phyloP scores from a whole-genome alignment of 2,797 vertebrate genomes.

The Schizothorax lantsangensis region DNA sequence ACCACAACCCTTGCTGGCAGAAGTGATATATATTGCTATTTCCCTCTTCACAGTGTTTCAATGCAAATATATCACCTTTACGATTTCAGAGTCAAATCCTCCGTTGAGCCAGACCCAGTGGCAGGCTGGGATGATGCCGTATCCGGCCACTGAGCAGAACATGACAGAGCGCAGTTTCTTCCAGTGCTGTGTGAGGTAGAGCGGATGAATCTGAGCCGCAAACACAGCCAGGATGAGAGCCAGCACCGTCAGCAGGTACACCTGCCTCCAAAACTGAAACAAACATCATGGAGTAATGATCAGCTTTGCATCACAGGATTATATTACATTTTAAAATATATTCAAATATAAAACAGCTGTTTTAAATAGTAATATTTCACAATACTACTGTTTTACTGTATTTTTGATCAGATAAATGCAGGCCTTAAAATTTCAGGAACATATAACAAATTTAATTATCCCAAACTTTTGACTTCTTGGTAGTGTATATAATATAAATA shows the following conservation, averaged over 20 bases:
- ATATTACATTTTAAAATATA: background rate
- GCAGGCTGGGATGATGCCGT: conserved; percentile 90
- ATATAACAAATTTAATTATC: background rate
- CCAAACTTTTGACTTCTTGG: background rate
- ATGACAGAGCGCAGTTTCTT: conserved; percentile 85
- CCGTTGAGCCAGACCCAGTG: conserved; percentile 97
- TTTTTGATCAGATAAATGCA: background rate
- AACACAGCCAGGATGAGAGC: conserved; percentile 96
- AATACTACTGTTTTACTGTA: background rate
- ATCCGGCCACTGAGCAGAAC: conserved; percentile 91
- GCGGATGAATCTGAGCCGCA: conserved; percentile 94
- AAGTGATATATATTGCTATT: background rate
- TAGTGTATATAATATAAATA: background rate
- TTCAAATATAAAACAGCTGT: background rate
- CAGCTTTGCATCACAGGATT: background rate
- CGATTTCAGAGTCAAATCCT: conserved; percentile 84
- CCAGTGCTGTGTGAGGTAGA: conserved; percentile 95
- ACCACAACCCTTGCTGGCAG: background rate
- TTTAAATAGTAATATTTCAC: background rate
- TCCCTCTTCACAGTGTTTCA: background rate
- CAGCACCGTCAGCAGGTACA: conserved; percentile 92
- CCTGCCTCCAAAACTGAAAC: conserved; percentile 92
- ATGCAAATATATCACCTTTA: conserved; percentile 81
- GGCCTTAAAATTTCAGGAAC: background rate
- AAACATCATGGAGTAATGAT: background rate